These are phyloP conservation scores for Lottia gigantea DNA, from an alignment of 2,888 invertebrate genomes.

Conservation along the genomic window DNA sequence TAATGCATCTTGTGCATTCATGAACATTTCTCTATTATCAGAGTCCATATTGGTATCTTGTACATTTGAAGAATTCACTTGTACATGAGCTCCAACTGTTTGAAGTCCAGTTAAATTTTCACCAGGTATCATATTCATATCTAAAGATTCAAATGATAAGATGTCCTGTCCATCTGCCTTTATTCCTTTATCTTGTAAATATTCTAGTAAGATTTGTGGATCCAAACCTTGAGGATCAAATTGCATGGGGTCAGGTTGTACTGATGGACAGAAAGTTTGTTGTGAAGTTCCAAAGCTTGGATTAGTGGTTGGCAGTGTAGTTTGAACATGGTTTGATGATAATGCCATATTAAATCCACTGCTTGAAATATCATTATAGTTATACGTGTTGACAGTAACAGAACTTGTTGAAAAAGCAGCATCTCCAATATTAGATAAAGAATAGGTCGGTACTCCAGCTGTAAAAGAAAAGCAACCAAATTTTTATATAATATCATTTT, in stretches of 20 bases:
- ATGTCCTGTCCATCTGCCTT: neutral
- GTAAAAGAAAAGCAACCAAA: constrained; percentile 8
- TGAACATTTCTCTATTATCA: neutral
- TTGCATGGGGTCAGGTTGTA: no score
- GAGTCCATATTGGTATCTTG: neutral
- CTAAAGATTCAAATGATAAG: constrained; percentile 7
- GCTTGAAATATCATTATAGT: no score
- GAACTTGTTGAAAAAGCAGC: constrained; percentile 24
- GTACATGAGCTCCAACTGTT: neutral
- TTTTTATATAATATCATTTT: no score
- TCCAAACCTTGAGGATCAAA: neutral
- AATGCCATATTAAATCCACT: no score
- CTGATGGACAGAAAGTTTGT: no score
- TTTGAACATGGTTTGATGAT: no score
- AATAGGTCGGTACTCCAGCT: constrained; percentile 36
- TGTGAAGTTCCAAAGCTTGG: no score
- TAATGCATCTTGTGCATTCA: neutral
- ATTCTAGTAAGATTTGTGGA: neutral
- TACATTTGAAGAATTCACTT: neutral
- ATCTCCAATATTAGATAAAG: constrained; percentile 33
- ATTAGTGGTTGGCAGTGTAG: no score
- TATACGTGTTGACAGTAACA: constrained; percentile 15
- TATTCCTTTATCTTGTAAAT: neutral
- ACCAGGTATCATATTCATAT: neutral
- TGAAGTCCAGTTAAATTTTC: neutral